Evolutionary conservation across 1,140 invertebrate species (phyloP).

Genomic region (Orius laevigatus): DNA sequence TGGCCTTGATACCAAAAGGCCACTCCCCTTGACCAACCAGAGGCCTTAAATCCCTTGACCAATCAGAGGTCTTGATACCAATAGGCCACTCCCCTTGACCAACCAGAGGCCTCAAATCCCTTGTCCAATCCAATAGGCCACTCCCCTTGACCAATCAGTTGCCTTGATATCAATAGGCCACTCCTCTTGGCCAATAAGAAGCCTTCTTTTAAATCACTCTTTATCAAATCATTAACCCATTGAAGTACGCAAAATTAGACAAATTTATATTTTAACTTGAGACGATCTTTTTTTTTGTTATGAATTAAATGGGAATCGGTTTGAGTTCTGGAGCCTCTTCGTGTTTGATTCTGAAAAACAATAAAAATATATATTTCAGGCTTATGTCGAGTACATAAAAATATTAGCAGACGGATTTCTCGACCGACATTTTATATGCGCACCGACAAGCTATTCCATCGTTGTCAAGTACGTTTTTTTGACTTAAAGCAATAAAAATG

Average conservation of each 20-base stretch:
- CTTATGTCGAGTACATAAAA: constrained; percentile 54
- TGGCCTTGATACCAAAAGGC: background rate
- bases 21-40: too few species aligned
- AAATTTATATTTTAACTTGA: background rate
- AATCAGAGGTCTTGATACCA: background rate
- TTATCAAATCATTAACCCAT: background rate
- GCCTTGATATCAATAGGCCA: too few species aligned
- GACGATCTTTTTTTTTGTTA: background rate
- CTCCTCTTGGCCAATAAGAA: too few species aligned
- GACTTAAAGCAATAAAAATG: background rate
- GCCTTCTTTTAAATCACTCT: background rate
- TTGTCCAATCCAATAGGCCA: too few species aligned
- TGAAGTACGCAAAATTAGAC: background rate
- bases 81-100: too few species aligned
- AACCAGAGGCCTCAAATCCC: too few species aligned
- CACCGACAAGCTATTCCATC: constrained; percentile 56
- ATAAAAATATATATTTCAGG: constrained; percentile 23
- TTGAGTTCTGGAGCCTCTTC: too few species aligned
- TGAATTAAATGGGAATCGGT: background rate
- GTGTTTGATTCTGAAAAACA: background rate
- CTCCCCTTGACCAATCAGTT: too few species aligned
- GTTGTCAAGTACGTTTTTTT: constrained; percentile 44
- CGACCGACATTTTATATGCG: constrained; percentile 53
- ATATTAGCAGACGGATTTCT: constrained; percentile 45
- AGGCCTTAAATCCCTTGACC: too few species aligned